Percentiles rank a stretch among this genome's conserved stretches.
These are phyloP conservation scores for Coelogynopora nodosa DNA, from an alignment of 2,888 invertebrate genomes.

Conservation along the genomic window DNA sequence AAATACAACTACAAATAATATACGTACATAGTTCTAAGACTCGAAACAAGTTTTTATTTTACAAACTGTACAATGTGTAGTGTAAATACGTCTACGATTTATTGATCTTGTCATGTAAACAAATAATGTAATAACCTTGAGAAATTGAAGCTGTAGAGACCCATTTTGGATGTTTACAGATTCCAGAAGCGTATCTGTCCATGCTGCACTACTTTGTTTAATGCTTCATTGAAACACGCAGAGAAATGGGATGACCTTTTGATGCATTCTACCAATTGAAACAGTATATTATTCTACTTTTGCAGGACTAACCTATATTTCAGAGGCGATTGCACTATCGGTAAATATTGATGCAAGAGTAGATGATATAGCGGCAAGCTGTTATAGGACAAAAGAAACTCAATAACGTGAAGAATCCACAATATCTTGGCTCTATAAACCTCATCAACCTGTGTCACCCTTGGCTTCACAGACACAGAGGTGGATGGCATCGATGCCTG, in stretches of 20 bases:
- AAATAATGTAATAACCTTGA: background rate
- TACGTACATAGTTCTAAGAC: too few relatives aligned
- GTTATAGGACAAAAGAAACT: background rate
- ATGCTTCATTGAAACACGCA: background rate
- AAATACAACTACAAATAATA: background rate
- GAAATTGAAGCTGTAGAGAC: too few relatives aligned
- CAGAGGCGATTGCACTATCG: background rate
- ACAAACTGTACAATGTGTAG: background rate
- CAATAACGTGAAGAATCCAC: background rate
- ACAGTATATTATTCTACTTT: background rate
- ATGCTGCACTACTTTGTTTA: too few relatives aligned
- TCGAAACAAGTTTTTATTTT: background rate
- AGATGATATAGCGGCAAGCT: background rate
- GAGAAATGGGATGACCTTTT: background rate
- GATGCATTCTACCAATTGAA: background rate
- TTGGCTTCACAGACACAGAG: background rate
- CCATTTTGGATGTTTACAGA: too few relatives aligned
- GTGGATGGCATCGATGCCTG: background rate
- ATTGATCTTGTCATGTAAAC: conserved; percentile 3
- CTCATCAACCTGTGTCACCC: background rate
- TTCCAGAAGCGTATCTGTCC: too few relatives aligned
- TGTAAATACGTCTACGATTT: background rate
- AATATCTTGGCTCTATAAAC: background rate
- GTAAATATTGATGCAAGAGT: background rate
- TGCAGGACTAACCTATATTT: background rate